These are phyloP conservation scores for Eupeodes latifasciatus DNA, from an alignment of 2,888 invertebrate species.

Conservation along the genomic window DNA sequence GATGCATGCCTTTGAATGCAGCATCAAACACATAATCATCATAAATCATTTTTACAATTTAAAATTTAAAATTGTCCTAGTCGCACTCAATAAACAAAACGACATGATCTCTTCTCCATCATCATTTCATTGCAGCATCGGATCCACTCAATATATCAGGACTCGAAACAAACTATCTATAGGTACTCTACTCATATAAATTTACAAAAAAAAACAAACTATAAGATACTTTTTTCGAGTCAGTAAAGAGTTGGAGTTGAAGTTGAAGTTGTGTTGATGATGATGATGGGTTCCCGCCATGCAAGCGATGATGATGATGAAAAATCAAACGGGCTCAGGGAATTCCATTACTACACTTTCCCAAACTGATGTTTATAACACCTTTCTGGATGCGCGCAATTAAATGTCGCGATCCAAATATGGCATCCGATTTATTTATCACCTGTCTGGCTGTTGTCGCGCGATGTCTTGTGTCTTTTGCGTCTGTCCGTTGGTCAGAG, in stretches of 20 bases:
- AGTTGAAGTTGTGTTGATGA: not conserved
- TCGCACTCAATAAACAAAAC: conserved; percentile 66
- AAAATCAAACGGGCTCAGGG: conserved; percentile 65
- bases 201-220: not conserved
- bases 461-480: conserved; percentile 73
- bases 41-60: conserved; percentile 75
- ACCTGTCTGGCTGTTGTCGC: conserved; percentile 78
- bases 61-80: conserved; percentile 66
- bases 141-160: conserved; percentile 38
- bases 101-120: conserved; percentile 43
- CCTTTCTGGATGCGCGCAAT: conserved; percentile 76
- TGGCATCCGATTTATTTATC: conserved; percentile 83
- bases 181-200: not conserved
- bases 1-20: not conserved
- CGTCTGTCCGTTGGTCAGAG: not conserved
- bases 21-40: conserved; percentile 52
- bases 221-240: conserved; percentile 17
- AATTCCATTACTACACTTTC: conserved; percentile 74
- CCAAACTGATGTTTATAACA: conserved; percentile 76
- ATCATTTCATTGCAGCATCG: not conserved
- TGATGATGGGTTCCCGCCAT: conserved; percentile 39
- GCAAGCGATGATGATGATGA: conserved; percentile 27
- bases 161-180: conserved; percentile 23
- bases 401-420: conserved; percentile 74
- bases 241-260: not conserved